A percentile compares a stretch with the other conserved stretches of the same genome.
Conservation (phyloP, 2,797 vertebrate species). For the Glyptemys insculpta region DNA sequence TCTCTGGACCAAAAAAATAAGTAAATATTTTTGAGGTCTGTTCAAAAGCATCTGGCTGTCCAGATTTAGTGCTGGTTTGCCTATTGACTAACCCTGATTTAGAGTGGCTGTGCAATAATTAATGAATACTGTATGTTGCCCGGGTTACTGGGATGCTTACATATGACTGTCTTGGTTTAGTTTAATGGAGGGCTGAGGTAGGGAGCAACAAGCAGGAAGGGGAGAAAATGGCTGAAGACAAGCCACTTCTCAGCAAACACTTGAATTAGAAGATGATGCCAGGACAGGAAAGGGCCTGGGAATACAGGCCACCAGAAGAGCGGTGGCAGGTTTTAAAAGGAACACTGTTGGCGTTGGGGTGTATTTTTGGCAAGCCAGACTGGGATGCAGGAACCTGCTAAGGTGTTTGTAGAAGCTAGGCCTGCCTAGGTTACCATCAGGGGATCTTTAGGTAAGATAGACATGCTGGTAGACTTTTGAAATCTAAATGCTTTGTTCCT, state of each 20-base stretch:
- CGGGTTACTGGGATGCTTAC: neutral
- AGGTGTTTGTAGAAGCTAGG: neutral
- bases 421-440: neutral
- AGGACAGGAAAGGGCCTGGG: neutral
- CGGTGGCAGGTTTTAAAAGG: neutral
- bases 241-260: neutral
- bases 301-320: neutral
- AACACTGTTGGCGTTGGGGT: neutral
- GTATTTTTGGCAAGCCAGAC: neutral
- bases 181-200: neutral
- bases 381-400: neutral
- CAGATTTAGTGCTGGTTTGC: neutral
- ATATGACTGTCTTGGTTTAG: neutral
- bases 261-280: neutral
- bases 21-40: neutral
- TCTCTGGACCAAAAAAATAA: neutral
- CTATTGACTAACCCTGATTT: neutral
- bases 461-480: neutral
- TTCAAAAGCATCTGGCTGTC: neutral
- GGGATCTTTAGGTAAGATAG: neutral
- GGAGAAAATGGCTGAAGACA: neutral
- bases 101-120: neutral
- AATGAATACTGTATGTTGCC: neutral
- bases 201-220: neutral
- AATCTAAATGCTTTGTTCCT: neutral